Conservation (phyloP, 2,797 vertebrate genomes). For the Halcyon smyrnensis region DNA sequence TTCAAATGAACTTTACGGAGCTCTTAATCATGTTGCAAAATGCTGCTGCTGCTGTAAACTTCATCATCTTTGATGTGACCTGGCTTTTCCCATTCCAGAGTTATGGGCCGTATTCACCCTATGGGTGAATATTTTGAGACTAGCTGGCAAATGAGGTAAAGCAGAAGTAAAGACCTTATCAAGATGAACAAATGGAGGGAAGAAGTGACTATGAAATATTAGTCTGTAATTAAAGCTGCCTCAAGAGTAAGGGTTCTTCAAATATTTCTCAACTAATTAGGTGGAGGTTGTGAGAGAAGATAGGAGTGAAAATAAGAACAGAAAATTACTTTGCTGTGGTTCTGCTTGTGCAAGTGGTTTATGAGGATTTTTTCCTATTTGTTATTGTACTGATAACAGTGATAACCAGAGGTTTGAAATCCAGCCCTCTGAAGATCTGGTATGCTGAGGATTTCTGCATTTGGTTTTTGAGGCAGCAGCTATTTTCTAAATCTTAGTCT, state of each 20-base stretch:
- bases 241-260: constrained; percentile 15
- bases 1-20: background rate
- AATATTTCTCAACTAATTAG: constrained; percentile 1
- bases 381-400: background rate
- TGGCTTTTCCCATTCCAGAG: background rate
- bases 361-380: background rate
- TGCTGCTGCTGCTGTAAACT: background rate
- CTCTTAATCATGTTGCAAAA: background rate
- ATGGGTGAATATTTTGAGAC: background rate
- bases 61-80: background rate
- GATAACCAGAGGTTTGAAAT: background rate
- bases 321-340: background rate
- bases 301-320: background rate
- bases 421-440: background rate
- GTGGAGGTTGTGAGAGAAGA: background rate
- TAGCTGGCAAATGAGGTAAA: background rate
- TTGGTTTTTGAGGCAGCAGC: background rate
- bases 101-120: background rate
- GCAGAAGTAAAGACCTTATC: background rate
- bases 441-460: background rate
- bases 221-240: constrained; percentile 6
- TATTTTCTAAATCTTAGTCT: background rate
- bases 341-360: background rate
- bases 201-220: background rate
- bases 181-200: background rate